phyloP scores from a whole-genome alignment of 2,888 invertebrate species.

The Exephanes ischioxanthus region DNA sequence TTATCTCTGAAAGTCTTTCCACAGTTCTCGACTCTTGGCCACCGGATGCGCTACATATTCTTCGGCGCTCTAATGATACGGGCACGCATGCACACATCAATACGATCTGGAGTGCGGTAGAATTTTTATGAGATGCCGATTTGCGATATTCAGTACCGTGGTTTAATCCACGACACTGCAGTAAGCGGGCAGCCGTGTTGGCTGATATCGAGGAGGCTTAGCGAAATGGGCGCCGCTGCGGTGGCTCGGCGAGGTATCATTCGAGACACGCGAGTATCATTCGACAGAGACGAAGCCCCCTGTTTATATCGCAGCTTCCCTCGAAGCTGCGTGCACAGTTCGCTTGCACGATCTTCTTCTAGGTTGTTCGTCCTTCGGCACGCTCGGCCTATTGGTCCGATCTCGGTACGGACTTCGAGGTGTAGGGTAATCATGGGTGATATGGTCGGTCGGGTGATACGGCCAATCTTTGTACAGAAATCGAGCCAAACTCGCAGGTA shows the following conservation, averaged over 20 bases:
- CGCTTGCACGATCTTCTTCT: constrained; percentile 50
- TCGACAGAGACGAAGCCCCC: constrained; percentile 36
- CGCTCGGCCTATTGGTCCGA: constrained; percentile 12
- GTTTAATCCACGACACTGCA: constrained; percentile 11
- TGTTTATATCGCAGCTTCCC: constrained; percentile 23
- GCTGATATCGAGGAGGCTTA: constrained; percentile 6
- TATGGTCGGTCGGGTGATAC: no score
- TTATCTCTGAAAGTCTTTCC: not conserved
- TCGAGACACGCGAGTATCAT: constrained; percentile 66
- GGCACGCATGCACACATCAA: constrained; percentile 51
- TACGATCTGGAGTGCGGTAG: constrained; percentile 22
- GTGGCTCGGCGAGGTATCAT: constrained; percentile 26
- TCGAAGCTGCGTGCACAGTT: constrained; percentile 54
- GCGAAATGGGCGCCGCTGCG: constrained; percentile 28
- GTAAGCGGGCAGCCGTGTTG: not conserved
- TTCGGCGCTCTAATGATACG: constrained; percentile 75
- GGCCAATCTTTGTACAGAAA: not conserved
- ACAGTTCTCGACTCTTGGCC: not conserved
- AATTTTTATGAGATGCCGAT: constrained; percentile 53
- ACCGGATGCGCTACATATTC: constrained; percentile 72
- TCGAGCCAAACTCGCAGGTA: no score
- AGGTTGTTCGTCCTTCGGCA: constrained; percentile 31
- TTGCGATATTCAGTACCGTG: constrained; percentile 22
- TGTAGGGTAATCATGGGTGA: not conserved
- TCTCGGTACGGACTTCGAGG: not conserved